Conservation (phyloP, 1,140 invertebrate species). For the Ptiloglossa arizonensis region DNA sequence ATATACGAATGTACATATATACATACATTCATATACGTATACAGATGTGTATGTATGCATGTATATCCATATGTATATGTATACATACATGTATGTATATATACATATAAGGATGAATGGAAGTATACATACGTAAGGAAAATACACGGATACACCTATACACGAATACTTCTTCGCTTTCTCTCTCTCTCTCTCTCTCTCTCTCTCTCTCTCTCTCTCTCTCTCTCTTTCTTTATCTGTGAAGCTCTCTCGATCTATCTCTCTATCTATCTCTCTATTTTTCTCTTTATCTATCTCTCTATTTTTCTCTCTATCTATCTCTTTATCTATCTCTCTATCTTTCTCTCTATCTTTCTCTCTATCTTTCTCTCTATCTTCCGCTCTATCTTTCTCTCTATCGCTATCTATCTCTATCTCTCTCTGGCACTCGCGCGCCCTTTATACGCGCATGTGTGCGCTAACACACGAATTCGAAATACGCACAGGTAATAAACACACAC, state of each 20-base stretch:
- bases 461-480: constrained; percentile 45
- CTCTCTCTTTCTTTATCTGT: constrained; percentile 14
- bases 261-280: no score
- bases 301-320: no score
- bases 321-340: constrained; percentile 1
- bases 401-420: background rate
- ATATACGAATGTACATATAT: constrained; percentile 73
- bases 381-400: constrained; percentile 9
- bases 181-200: constrained; percentile 14
- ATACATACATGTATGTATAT: constrained; percentile 67
- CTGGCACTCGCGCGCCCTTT: background rate
- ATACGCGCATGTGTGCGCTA: constrained; percentile 3
- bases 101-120: constrained; percentile 64
- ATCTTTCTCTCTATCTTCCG: background rate
- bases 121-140: constrained; percentile 59
- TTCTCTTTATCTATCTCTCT: constrained; percentile 7
- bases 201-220: constrained; percentile 1
- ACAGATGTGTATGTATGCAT: constrained; percentile 63
- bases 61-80: constrained; percentile 68
- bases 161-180: constrained; percentile 35
- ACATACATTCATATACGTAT: constrained; percentile 67
- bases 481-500: constrained; percentile 51
- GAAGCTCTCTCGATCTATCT: constrained; percentile 3
- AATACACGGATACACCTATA: constrained; percentile 55
- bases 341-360: constrained; percentile 11